These are phyloP conservation scores for Pelodytes ibericus DNA, from an alignment of 2,797 vertebrate species.

Conservation along the genomic window DNA sequence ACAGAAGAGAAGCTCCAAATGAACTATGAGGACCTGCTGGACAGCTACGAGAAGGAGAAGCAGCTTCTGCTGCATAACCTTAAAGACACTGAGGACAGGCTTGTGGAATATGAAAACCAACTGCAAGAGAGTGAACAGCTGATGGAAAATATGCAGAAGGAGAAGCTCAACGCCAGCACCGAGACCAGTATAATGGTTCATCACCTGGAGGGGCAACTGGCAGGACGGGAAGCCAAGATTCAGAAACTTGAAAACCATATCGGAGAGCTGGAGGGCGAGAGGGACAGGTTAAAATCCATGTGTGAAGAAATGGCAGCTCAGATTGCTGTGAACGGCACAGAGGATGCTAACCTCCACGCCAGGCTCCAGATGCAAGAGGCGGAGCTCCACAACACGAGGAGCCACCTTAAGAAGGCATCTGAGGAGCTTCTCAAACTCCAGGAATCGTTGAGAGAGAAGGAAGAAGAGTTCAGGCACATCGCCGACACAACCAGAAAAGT, in stretches of 20 bases:
- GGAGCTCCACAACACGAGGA: slow-evolving; percentile 84
- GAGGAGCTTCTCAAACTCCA: slow-evolving; percentile 85
- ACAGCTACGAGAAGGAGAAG: slow-evolving; percentile 87
- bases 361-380: slow-evolving; percentile 82
- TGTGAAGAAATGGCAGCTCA: slow-evolving; percentile 92
- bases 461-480: slow-evolving; percentile 85
- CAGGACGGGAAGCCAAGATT: slow-evolving; percentile 76
- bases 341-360: slow-evolving; percentile 82
- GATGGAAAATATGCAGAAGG: slow-evolving; percentile 84
- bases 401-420: slow-evolving; percentile 79
- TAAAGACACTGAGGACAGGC: slow-evolving; percentile 81
- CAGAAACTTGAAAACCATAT: slow-evolving; percentile 83
- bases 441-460: slow-evolving; percentile 83
- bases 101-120: slow-evolving; percentile 79
- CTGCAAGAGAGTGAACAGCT: slow-evolving; percentile 83
- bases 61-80: slow-evolving; percentile 81
- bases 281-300: slow-evolving; percentile 79
- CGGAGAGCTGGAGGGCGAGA: slow-evolving; percentile 83
- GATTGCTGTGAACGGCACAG: slow-evolving; percentile 80
- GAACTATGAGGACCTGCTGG: slow-evolving; percentile 81
- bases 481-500: slow-evolving; percentile 85
- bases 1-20: slow-evolving; percentile 88
- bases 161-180: slow-evolving; percentile 73
- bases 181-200: slow-evolving; percentile 80
- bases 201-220: slow-evolving; percentile 84